Conservation (phyloP, 1,140 invertebrate species). For the Drosophila watanabei region DNA sequence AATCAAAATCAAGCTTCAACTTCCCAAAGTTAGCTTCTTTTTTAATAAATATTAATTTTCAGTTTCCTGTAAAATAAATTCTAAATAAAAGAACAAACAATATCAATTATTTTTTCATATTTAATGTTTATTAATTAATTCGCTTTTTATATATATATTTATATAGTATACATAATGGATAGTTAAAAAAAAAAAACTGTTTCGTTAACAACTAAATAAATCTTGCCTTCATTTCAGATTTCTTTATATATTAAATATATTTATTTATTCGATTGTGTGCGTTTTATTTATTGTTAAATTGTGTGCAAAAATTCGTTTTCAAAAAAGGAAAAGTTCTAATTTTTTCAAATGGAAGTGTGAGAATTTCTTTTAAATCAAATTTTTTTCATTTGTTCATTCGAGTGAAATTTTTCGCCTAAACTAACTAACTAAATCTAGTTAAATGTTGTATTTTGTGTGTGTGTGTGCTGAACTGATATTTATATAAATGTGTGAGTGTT, state of each 20-base stretch:
- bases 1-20: too few relatives aligned
- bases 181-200: constrained; percentile 66
- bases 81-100: background rate
- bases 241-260: constrained; percentile 35
- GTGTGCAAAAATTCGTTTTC: constrained; percentile 28
- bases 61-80: background rate
- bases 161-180: constrained; percentile 74
- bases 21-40: too few relatives aligned
- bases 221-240: constrained; percentile 32
- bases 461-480: constrained; percentile 29
- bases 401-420: constrained; percentile 30
- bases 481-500: constrained; percentile 40
- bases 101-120: constrained; percentile 59
- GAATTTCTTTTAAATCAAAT: constrained; percentile 18
- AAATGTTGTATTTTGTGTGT: constrained; percentile 16
- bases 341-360: constrained; percentile 44
- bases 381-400: background rate
- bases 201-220: constrained; percentile 55
- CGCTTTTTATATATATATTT: constrained; percentile 64
- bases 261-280: background rate
- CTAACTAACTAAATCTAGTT: constrained; percentile 41
- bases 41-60: background rate
- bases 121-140: constrained; percentile 76
- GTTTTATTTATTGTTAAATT: background rate
- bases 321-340: constrained; percentile 25